Conservation (phyloP, 2,888 invertebrate genomes). For the Trimorus sp. region DNA sequence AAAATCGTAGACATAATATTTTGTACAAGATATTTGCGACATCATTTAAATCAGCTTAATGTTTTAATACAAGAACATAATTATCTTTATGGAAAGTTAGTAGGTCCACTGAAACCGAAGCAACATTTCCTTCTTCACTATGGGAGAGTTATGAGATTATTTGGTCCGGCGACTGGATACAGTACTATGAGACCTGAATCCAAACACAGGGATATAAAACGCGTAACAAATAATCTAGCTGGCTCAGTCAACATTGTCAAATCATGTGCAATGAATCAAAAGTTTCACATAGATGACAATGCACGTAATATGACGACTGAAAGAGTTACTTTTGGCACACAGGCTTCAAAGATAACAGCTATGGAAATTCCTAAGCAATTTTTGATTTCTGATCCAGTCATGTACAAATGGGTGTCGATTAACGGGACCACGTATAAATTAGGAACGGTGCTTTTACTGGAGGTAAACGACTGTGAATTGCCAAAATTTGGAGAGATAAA, state of each 20-base stretch:
- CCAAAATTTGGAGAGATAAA: neutral
- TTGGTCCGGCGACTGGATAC: slow-evolving; percentile 7
- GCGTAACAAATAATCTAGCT: slow-evolving; percentile 11
- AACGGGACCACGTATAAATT: slow-evolving; percentile 12
- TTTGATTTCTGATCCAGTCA: neutral
- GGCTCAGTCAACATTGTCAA: slow-evolving; percentile 29
- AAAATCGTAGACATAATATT: slow-evolving; percentile 15
- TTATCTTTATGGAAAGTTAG: slow-evolving; percentile 7
- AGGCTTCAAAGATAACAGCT: neutral
- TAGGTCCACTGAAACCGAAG: slow-evolving; percentile 36
- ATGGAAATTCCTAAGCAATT: neutral
- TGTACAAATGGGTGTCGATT: slow-evolving; percentile 7
- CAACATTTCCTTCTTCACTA: slow-evolving; percentile 24
- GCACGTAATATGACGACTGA: slow-evolving; percentile 12
- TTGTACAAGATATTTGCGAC: neutral
- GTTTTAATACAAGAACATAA: slow-evolving; percentile 7
- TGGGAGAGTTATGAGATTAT: neutral
- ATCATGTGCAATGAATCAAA: slow-evolving; percentile 24
- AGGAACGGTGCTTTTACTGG: slow-evolving; percentile 12
- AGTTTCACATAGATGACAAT: slow-evolving; percentile 20
- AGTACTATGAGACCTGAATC: slow-evolving; percentile 38
- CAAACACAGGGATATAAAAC: slow-evolving; percentile 35
- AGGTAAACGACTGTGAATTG: slow-evolving; percentile 8
- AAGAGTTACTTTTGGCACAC: slow-evolving; percentile 3
- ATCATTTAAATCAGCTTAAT: slow-evolving; percentile 9